A percentile compares a stretch with the other conserved stretches of the same genome.
phyloP scores from a whole-genome alignment of 64 coral and sea anemone species.

The Exaiptasia diaphana region DNA sequence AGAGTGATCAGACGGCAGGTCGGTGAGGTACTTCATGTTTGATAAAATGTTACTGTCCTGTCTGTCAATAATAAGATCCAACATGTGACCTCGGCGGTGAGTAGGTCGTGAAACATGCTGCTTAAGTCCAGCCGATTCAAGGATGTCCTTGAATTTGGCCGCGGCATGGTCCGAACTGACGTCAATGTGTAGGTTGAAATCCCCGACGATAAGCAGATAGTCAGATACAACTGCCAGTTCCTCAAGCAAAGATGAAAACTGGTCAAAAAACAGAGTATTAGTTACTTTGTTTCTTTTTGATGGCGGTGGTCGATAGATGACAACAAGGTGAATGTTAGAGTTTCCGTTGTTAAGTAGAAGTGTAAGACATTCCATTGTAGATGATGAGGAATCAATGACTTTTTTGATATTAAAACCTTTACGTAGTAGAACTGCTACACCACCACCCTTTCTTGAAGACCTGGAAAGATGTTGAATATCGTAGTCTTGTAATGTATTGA shows the following conservation, averaged over 20 bases:
- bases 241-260: background rate
- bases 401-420: background rate
- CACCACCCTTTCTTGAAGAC: background rate
- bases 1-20: background rate
- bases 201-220: background rate
- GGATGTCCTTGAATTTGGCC: background rate
- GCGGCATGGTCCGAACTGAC: background rate
- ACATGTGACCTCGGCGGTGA: background rate
- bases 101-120: background rate
- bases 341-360: background rate
- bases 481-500: constrained; percentile 1
- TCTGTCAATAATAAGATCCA: background rate
- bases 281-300: background rate
- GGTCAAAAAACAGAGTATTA: background rate
- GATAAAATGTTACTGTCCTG: background rate
- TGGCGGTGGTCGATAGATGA: background rate
- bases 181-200: constrained; percentile 3
- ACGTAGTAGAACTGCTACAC: background rate
- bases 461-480: background rate
- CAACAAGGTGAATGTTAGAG: background rate
- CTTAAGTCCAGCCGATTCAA: background rate
- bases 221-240: background rate
- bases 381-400: background rate
- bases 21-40: background rate
- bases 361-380: background rate